A percentile compares a stretch with the other conserved stretches of the same genome.
Conservation (phyloP, 2,888 invertebrate species). For the Mesorhabditis spiculigera region DNA sequence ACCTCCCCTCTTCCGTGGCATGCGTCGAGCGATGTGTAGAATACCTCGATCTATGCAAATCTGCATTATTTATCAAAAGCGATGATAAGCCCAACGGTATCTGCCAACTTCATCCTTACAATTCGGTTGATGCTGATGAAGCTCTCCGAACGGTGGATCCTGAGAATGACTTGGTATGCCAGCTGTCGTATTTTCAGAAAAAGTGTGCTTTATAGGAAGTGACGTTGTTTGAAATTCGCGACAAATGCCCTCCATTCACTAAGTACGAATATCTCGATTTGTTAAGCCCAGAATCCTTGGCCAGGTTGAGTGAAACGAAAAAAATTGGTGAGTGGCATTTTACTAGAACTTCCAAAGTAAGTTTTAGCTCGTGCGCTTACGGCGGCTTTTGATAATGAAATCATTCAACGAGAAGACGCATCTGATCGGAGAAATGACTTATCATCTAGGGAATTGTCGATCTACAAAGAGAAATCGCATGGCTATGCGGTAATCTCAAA, state of each 20-base stretch:
- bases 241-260: not conserved
- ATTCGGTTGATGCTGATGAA: not conserved
- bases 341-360: not conserved
- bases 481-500: not conserved
- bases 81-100: conserved; percentile 16
- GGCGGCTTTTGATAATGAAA: conserved; percentile 2
- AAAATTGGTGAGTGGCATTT: not conserved
- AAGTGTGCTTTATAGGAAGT: not conserved
- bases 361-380: conserved; percentile 3
- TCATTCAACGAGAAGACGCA: not conserved
- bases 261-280: not conserved
- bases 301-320: not conserved
- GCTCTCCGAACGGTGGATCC: not conserved
- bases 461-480: not conserved
- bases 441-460: not conserved
- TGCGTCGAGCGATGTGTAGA: conserved; percentile 46
- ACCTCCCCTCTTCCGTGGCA: conserved; percentile 32
- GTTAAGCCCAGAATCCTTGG: not conserved
- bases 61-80: conserved; percentile 31
- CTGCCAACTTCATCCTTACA: not conserved
- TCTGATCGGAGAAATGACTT: not conserved
- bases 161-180: not conserved
- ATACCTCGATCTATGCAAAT: conserved; percentile 33
- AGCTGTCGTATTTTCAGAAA: not conserved
- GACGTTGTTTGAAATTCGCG: not conserved